Evolutionary conservation across 2,113 vertebrate genomes (phyloP).

Genomic region (Planiliza haematocheilus): DNA sequence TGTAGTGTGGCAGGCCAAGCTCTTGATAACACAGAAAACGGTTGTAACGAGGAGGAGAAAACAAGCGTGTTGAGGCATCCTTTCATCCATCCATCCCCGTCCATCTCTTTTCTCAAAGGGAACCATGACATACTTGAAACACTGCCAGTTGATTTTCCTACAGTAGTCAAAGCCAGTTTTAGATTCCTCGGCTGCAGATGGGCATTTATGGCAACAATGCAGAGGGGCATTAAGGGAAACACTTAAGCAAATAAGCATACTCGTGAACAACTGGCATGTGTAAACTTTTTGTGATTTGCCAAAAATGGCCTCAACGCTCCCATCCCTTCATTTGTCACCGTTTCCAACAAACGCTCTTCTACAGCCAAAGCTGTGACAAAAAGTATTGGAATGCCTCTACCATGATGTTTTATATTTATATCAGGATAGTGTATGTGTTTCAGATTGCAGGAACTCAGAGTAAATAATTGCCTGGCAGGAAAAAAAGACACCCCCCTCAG

Average conservation of each 20-base stretch:
- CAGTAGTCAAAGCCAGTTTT: slow-evolving; percentile 57
- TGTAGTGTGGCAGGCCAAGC: slow-evolving; percentile 64
- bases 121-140: slow-evolving; percentile 74
- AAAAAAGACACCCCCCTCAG: slow-evolving; percentile 12
- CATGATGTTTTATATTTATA: slow-evolving; percentile 57
- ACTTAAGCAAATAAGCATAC: slow-evolving; percentile 69
- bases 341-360: slow-evolving; percentile 48
- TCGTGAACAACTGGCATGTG: slow-evolving; percentile 62
- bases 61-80: slow-evolving; percentile 66
- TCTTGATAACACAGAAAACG: slow-evolving; percentile 69
- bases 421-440: slow-evolving; percentile 50
- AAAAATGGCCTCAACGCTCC: slow-evolving; percentile 35
- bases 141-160: slow-evolving; percentile 54
- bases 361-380: slow-evolving; percentile 40
- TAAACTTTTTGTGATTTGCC: slow-evolving; percentile 56
- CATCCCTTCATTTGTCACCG: slow-evolving; percentile 55
- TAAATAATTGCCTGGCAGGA: slow-evolving; percentile 67
- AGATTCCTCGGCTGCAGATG: slow-evolving; percentile 65
- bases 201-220: slow-evolving; percentile 67
- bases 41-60: slow-evolving; percentile 74
- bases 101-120: slow-evolving; percentile 60
- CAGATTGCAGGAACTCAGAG: slow-evolving; percentile 25
- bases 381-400: slow-evolving; percentile 46
- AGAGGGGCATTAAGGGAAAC: slow-evolving; percentile 63
- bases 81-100: slow-evolving; percentile 62